Conservation (phyloP, 2,113 vertebrate species). For the Asarcornis scutulata region DNA sequence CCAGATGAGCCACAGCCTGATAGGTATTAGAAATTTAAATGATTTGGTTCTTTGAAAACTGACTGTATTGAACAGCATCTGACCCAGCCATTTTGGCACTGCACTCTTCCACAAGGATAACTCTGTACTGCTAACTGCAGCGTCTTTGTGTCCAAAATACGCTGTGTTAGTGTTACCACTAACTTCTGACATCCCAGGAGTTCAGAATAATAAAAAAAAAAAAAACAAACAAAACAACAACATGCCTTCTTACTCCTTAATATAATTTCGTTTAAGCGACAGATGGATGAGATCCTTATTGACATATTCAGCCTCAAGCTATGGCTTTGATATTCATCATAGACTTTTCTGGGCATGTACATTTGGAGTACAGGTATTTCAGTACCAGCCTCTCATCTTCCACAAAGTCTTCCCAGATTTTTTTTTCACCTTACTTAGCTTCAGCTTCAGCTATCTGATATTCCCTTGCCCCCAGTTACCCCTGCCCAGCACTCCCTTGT, state of each 20-base stretch:
- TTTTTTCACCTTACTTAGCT: neutral
- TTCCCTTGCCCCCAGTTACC: neutral
- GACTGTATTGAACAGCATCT: neutral
- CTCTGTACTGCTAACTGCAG: neutral
- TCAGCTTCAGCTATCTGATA: neutral
- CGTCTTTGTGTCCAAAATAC: neutral
- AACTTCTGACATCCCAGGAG: neutral
- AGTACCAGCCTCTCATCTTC: neutral
- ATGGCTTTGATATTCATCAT: neutral
- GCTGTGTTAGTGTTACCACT: neutral
- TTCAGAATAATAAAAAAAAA: neutral
- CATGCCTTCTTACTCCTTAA: neutral
- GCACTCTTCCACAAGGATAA: neutral
- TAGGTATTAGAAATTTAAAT: conserved; percentile 1
- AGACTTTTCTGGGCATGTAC: neutral
- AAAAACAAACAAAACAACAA: too few relatives aligned
- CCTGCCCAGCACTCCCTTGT: neutral
- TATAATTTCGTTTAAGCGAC: neutral
- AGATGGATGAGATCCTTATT: neutral
- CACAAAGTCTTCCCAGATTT: neutral
- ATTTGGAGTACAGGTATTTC: neutral
- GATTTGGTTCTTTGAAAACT: conserved; percentile 6
- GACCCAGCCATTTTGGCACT: neutral
- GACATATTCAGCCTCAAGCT: neutral
- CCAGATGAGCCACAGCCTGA: conserved; percentile 28